A percentile compares a stretch with the other conserved stretches of the same genome.
Evolutionary conservation across 2,797 vertebrate species (phyloP).

Genomic region (Pygocentrus nattereri): DNA sequence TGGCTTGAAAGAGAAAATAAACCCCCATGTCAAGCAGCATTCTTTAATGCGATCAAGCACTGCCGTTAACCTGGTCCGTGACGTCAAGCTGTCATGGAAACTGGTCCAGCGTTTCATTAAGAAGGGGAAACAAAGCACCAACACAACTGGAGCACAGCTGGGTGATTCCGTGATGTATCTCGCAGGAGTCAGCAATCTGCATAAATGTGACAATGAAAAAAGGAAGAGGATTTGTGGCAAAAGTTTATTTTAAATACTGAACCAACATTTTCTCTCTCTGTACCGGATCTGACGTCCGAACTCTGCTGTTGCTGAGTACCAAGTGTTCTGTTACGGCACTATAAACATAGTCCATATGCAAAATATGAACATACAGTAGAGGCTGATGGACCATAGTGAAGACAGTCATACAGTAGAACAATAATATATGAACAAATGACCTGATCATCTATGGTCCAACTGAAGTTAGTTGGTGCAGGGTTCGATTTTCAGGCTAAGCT

Average conservation of each 20-base stretch:
- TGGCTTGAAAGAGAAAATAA: constrained; percentile 9
- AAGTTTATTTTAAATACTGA: not conserved
- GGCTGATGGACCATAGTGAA: no score
- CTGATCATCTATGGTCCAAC: no score
- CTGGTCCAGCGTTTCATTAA: constrained; percentile 47
- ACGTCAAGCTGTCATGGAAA: constrained; percentile 57
- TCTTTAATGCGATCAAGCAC: constrained; percentile 43
- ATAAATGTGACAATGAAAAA: not conserved
- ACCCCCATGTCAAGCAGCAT: constrained; percentile 4
- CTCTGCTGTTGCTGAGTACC: no score
- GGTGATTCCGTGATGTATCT: not conserved
- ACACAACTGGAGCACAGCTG: not conserved
- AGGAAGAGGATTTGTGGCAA: not conserved
- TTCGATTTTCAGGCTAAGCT: no score
- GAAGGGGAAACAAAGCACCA: constrained; percentile 9
- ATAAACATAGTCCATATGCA: no score
- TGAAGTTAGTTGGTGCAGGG: no score
- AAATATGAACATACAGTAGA: no score
- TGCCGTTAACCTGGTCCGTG: constrained; percentile 29
- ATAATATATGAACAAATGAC: no score
- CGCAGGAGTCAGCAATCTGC: not conserved
- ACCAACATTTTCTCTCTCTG: not conserved
- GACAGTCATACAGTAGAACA: no score
- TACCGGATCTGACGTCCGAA: not conserved
- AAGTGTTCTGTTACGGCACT: no score